Evolutionary conservation across 2,888 invertebrate species (phyloP).

Genomic region (Cryptus armator): DNA sequence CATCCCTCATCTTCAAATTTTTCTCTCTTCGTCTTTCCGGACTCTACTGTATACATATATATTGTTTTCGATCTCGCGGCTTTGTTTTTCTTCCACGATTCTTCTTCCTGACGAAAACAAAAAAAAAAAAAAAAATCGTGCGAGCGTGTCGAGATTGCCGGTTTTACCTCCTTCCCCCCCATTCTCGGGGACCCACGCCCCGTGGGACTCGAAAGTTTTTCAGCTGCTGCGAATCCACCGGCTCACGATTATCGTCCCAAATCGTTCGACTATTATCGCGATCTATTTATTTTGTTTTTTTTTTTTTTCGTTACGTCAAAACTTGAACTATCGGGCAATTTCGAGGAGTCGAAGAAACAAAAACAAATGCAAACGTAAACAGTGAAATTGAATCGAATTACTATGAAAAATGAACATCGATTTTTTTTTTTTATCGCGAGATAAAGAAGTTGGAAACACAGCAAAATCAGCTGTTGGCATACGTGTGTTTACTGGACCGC

Average conservation of each 20-base stretch:
- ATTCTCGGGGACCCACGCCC: no score
- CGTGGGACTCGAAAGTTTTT: constrained; percentile 30
- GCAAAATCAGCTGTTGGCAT: not conserved
- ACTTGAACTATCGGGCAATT: not conserved
- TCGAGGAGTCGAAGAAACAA: not conserved
- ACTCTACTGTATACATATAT: not conserved
- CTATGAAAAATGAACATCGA: not conserved
- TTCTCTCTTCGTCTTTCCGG: constrained; percentile 29
- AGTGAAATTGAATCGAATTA: not conserved
- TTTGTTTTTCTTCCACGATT: not conserved
- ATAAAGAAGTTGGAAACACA: not conserved
- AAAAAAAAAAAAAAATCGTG: not conserved
- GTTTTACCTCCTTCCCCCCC: constrained; percentile 8
- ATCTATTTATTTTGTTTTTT: not conserved
- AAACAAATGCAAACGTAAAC: not conserved
- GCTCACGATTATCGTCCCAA: not conserved
- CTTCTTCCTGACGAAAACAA: constrained; percentile 8
- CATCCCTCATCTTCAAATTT: constrained; percentile 59
- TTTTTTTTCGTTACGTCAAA: constrained; percentile 31
- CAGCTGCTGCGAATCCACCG: constrained; percentile 21
- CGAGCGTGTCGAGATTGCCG: constrained; percentile 19
- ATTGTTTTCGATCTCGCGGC: constrained; percentile 20
- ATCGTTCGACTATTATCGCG: constrained; percentile 40
- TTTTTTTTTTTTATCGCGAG: not conserved
- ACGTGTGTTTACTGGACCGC: constrained; percentile 38